These are phyloP conservation scores for Anguilla megastoma DNA, from an alignment of 2,797 vertebrate species.

Conservation along the genomic window DNA sequence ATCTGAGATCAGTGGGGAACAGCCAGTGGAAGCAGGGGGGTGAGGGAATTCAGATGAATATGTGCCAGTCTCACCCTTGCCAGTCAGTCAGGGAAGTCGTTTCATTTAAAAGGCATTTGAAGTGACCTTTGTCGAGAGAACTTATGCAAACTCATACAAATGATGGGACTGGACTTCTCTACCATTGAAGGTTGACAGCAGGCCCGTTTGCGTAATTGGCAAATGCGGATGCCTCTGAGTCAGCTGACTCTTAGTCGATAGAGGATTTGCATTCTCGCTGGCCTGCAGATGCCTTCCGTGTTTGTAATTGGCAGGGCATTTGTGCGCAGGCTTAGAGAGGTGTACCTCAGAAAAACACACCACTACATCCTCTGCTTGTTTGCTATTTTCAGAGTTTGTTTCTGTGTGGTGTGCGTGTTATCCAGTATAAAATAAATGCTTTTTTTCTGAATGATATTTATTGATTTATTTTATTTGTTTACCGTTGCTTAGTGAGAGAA, in stretches of 20 bases:
- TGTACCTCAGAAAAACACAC: background rate
- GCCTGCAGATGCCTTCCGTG: background rate
- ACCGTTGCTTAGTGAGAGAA: too few species aligned
- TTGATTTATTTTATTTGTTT: too few species aligned
- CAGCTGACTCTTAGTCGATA: background rate
- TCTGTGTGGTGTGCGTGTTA: too few species aligned
- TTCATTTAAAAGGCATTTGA: background rate
- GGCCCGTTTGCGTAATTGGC: background rate
- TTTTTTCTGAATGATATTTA: too few species aligned
- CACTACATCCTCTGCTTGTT: background rate
- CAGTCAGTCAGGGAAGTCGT: background rate
- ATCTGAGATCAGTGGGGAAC: background rate
- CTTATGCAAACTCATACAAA: background rate
- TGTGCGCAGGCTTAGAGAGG: background rate
- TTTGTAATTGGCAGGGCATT: background rate
- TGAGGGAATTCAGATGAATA: background rate
- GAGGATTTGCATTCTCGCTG: background rate
- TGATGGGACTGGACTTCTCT: background rate
- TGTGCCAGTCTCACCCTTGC: background rate
- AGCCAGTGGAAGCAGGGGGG: background rate
- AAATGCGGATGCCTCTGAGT: background rate
- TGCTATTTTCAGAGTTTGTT: background rate
- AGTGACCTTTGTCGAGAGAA: background rate
- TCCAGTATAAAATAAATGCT: too few species aligned
- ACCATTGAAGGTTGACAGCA: background rate